These are phyloP conservation scores for Colius striatus DNA, from an alignment of 2,113 vertebrate genomes.

Conservation along the genomic window DNA sequence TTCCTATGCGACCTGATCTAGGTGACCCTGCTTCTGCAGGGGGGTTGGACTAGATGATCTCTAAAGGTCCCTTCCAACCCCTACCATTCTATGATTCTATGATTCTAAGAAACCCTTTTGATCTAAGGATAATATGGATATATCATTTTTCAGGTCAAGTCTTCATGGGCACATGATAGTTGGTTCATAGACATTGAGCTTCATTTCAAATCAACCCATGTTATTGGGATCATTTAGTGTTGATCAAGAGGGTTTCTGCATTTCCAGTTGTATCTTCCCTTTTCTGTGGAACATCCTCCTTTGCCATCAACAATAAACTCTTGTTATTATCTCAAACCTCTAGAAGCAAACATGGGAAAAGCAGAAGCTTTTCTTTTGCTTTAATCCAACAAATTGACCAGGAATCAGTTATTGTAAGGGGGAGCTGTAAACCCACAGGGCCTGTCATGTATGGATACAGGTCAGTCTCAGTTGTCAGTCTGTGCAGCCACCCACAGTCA, in stretches of 20 bases:
- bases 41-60: too few relatives aligned
- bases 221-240: not conserved
- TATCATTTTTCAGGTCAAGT: not conserved
- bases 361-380: not conserved
- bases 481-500: not conserved
- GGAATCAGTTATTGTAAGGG: not conserved
- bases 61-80: too few relatives aligned
- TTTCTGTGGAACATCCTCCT: not conserved
- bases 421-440: not conserved
- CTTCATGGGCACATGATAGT: rapidly evolving
- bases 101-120: not conserved
- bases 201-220: not conserved
- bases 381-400: not conserved
- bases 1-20: too few relatives aligned
- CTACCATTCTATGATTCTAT: too few relatives aligned
- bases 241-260: not conserved
- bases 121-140: not conserved
- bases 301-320: not conserved
- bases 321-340: not conserved
- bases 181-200: not conserved
- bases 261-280: not conserved
- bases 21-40: too few relatives aligned
- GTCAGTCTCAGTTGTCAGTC: not conserved
- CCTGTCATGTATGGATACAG: not conserved
- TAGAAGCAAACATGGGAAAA: not conserved